These are phyloP conservation scores for Ochropleura plecta DNA, from an alignment of 2,888 invertebrate genomes.

Conservation along the genomic window DNA sequence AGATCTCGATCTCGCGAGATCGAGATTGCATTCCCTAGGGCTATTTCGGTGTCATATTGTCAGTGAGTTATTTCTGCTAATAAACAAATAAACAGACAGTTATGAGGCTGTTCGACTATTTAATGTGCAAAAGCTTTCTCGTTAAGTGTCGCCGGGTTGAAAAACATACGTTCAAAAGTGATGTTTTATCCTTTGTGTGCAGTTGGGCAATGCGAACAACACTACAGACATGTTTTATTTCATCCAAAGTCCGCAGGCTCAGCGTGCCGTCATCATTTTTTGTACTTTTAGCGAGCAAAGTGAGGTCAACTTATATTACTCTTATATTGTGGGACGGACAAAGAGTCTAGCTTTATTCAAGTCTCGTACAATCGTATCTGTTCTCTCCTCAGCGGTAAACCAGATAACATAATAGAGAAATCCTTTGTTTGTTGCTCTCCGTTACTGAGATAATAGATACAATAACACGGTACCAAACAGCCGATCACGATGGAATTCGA, in stretches of 20 bases:
- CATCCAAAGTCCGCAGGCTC: slow-evolving; percentile 65
- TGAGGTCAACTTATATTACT: slow-evolving; percentile 70
- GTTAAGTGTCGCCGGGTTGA: slow-evolving; percentile 51
- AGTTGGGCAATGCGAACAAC: slow-evolving; percentile 48
- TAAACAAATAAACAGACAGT: slow-evolving; percentile 28
- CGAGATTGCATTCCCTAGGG: no score
- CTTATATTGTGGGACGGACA: slow-evolving; percentile 58
- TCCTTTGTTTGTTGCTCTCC: slow-evolving; percentile 72
- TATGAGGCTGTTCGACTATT: slow-evolving; percentile 39
- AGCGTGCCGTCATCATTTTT: slow-evolving; percentile 70
- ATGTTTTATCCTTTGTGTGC: slow-evolving; percentile 65
- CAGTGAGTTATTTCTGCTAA: slow-evolving; percentile 30
- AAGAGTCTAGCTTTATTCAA: slow-evolving; percentile 68
- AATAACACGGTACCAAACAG: slow-evolving; percentile 66
- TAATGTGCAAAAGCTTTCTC: slow-evolving; percentile 62
- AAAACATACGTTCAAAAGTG: slow-evolving; percentile 58
- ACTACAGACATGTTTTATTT: slow-evolving; percentile 71
- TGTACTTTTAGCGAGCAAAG: slow-evolving; percentile 67
- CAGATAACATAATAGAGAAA: slow-evolving; percentile 79
- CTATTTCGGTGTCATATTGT: slow-evolving; percentile 16
- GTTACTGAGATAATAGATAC: slow-evolving; percentile 68
- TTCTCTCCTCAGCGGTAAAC: slow-evolving; percentile 68
- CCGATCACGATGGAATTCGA: slow-evolving; percentile 66
- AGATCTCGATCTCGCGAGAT: no score
- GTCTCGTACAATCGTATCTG: slow-evolving; percentile 64